Percentiles rank a stretch among this genome's conserved stretches.
phyloP scores from a whole-genome alignment of 1,140 invertebrate species.

The Tetramorium simillimum region DNA sequence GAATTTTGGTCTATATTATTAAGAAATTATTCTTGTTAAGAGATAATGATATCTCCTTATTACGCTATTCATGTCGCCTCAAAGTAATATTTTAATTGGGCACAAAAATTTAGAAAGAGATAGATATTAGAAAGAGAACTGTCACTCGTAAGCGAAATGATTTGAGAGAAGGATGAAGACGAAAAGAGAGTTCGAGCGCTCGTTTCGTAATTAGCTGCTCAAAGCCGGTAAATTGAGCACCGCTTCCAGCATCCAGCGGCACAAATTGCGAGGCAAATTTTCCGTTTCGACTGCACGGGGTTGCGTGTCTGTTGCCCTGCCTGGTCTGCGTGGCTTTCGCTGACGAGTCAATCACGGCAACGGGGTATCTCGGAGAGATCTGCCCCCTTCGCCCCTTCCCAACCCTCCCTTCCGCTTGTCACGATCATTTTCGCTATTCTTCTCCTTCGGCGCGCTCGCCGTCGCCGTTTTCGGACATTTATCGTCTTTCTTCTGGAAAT shows the following conservation, averaged over 20 bases:
- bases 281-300: conserved; percentile 38
- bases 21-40: background rate
- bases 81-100: background rate
- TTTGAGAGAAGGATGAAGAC: conserved; percentile 32
- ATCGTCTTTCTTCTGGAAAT: conserved; percentile 43
- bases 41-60: background rate
- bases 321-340: conserved; percentile 50
- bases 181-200: conserved; percentile 11
- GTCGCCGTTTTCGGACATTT: conserved; percentile 10
- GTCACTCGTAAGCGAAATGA: conserved; percentile 13
- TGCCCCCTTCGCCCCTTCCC: background rate
- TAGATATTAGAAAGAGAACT: background rate
- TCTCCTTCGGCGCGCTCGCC: background rate
- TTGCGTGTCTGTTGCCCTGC: conserved; percentile 61
- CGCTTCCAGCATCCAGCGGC: conserved; percentile 37
- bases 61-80: background rate
- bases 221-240: conserved; percentile 54
- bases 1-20: background rate
- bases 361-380: conserved; percentile 57
- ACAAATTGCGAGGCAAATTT: conserved; percentile 64
- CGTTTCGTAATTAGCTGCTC: conserved; percentile 50
- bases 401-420: background rate
- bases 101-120: background rate
- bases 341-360: conserved; percentile 76
- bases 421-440: background rate